Evolutionary conservation across 2,888 invertebrate genomes (phyloP), one percentile per base, ranked within the genome.

Genomic region (Parnassius smintheus): DNA sequence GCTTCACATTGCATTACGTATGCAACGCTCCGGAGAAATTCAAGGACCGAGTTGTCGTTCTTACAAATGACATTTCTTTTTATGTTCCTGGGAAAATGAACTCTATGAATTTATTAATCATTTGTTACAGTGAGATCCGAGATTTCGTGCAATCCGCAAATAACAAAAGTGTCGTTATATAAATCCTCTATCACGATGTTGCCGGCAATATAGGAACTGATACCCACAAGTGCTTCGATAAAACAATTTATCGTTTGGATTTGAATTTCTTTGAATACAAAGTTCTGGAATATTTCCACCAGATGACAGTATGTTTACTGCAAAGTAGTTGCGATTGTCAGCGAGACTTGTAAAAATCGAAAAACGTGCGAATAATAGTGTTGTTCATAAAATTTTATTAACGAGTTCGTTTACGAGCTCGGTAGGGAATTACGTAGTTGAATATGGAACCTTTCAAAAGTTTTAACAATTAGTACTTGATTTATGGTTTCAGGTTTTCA

Each of bases 301-400:
- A 82, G 84, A 87, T 84, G 87, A 83, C 82, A 83, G 80, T 81
- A 80, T 78, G 82, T 82, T 86, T 83, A 86, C 80, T 77, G 76
- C 82, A 75, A 78, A 75, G 76, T 72, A 68, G 54, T 54, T 54
- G 18, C 2, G 42, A 65, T 65, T 65, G 73, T 68, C 69, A 75
- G 35, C 11, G 72, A 75, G 64, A 70, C 64, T 50, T 56, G 63
- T 55, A 75, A 76, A 82, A 80, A 86, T 83, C 81, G 76, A 73
- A 82, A 80, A 77, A 81, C 77, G 78, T 73, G 78, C 76, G 74
- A 76, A 78, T 77, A 82, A 88, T 85, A 89, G 89, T 88, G 90
- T 82, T 80, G 78, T 85, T 35, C 35, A 7, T 35, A 7, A 35
- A 35, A 7, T 4, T 4, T 35, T 35, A 35, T 35, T 7, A 35